phyloP scores from a whole-genome alignment of 1,140 invertebrate species.

The Pogonomyrmex barbatus region DNA sequence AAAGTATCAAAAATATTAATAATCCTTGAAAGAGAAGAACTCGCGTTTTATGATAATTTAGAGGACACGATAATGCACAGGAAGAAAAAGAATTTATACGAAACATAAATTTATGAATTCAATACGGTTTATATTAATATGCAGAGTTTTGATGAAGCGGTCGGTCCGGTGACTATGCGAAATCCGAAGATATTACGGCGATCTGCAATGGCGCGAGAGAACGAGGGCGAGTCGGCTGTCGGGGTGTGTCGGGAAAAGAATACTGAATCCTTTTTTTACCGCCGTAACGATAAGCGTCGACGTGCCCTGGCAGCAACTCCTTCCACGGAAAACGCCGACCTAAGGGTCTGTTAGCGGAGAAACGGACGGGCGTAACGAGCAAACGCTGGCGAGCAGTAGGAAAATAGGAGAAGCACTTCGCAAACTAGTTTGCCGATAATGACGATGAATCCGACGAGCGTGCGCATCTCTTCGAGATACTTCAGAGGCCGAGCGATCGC shows the following conservation, averaged over 20 bases:
- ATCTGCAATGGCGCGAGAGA: constrained; percentile 47
- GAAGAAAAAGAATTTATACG: background rate
- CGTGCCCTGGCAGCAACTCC: constrained; percentile 34
- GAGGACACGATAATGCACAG: background rate
- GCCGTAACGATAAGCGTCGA: constrained; percentile 58
- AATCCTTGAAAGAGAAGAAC: background rate
- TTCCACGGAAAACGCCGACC: constrained; percentile 52
- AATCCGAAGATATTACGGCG: constrained; percentile 18
- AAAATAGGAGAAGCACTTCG: constrained; percentile 59
- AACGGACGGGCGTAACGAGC: constrained; percentile 58
- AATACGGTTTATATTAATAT: background rate
- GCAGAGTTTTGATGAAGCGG: background rate
- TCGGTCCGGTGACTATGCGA: constrained; percentile 25
- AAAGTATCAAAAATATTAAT: background rate
- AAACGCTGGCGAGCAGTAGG: constrained; percentile 58
- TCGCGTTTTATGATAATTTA: background rate
- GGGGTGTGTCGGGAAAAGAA: constrained; percentile 46
- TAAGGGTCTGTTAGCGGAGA: constrained; percentile 59
- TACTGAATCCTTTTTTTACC: constrained; percentile 62
- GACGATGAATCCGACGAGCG: constrained; percentile 47
- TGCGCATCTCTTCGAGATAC: constrained; percentile 37
- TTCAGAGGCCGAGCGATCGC: constrained; percentile 16
- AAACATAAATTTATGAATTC: constrained; percentile 15
- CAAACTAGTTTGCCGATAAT: constrained; percentile 61
- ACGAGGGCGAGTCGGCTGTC: constrained; percentile 8